Conservation (phyloP, 2,113 vertebrate species). For the Stictonetta naevosa region DNA sequence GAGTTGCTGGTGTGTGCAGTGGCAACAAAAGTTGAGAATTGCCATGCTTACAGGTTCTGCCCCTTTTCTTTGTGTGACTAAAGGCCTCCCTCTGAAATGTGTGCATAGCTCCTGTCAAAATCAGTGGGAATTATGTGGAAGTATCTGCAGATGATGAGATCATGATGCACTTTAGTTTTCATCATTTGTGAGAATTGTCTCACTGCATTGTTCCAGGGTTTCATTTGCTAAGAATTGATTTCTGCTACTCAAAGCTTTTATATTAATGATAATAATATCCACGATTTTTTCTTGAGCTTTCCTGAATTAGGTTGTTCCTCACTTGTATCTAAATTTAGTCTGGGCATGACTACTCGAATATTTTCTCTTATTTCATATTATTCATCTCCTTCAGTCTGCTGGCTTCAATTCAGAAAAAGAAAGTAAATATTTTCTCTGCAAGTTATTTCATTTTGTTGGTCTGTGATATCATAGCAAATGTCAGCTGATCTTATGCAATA, state of each 20-base stretch:
- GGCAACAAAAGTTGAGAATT: not conserved
- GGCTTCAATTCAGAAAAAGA: constrained; percentile 54
- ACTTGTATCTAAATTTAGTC: constrained; percentile 41
- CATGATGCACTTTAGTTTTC: not conserved
- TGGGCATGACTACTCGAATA: not conserved
- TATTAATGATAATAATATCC: not conserved
- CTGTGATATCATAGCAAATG: constrained; percentile 61
- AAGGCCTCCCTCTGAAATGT: not conserved
- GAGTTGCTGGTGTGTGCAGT: not conserved
- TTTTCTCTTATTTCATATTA: constrained; percentile 50
- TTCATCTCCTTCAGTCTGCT: constrained; percentile 51
- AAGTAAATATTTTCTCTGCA: constrained; percentile 63
- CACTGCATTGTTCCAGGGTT: not conserved
- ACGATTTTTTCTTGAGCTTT: not conserved
- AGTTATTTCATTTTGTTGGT: constrained; percentile 44
- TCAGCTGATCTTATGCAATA: constrained; percentile 48
- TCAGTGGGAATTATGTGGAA: not conserved
- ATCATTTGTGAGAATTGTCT: not conserved
- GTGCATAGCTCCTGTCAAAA: not conserved
- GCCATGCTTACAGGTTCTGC: not conserved
- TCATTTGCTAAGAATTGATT: not conserved
- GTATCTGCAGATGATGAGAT: not conserved
- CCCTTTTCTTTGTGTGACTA: not conserved
- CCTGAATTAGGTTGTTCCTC: constrained; percentile 14
- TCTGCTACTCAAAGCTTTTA: not conserved